Evolutionary conservation across 2,113 vertebrate genomes (phyloP), one percentile per base, ranked within the genome.

Genomic region (Vulpes lagopus): DNA sequence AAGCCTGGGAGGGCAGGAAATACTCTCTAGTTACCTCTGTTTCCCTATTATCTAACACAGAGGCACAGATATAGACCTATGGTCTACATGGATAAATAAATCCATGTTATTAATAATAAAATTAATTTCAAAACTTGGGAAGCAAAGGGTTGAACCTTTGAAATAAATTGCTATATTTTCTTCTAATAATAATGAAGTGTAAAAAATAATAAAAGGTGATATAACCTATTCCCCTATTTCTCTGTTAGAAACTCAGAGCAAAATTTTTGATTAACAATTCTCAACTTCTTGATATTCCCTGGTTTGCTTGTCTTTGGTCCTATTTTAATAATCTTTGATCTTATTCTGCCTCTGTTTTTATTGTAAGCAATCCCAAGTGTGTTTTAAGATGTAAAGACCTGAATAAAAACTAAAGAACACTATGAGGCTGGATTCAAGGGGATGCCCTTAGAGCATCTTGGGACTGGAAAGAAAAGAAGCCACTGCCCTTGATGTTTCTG

Each of bases 361-460:
- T 53, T 60, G 38, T 69, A 49, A 89, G 17, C 38, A 85, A 94
- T 43, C 22, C 89, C 38, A 76, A 43, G 30, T 71, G 17, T 43
- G 59, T 89, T 82, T 67, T 71, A 94, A 91, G 27, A 87, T 38
- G 11, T 94, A 57, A 91, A 86, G 55, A 32, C 27, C 57, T 69
- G 76, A 73, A 76, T 65, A 60, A 81, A 91, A 82, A 62, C 51
- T n/a, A 11, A 74, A 90, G 82, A 53, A 59, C 15, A 15, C 38
- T 2, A 35, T 27, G 12, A 91, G 2, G 19, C 11, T 82, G 88
- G 81, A 82, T 78, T 65, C 71, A 82, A 81, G 49, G 12, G 23
- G 35, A 38, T 87, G 30, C 27, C 23, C 57, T 86, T 88, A 53
- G 67, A 82, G 11, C 17, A 57, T 79, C 15, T 55, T 49, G 51